Evolutionary conservation across 2,113 vertebrate genomes (phyloP).

Genomic region (Octodon degus): DNA sequence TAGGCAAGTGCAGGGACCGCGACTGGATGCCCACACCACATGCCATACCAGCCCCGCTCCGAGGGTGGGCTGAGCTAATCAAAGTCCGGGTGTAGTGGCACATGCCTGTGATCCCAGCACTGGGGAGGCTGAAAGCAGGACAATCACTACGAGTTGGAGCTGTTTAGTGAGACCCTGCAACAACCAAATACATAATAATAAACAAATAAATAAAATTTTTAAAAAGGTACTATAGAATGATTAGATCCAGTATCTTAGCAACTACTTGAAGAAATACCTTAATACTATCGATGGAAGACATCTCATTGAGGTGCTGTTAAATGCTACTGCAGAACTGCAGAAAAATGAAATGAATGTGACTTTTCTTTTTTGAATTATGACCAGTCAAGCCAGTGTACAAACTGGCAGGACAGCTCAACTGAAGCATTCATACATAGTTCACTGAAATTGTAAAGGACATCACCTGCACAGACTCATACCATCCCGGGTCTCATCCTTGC

Average conservation of each 20-base stretch:
- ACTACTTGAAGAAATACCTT: neutral
- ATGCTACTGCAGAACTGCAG: neutral
- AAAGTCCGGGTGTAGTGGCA: too few species aligned
- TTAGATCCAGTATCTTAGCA: neutral
- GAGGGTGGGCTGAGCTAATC: too few species aligned
- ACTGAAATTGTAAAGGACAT: neutral
- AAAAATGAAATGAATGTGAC: neutral
- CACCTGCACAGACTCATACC: neutral
- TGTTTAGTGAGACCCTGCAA: too few species aligned
- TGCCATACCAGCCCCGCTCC: too few species aligned
- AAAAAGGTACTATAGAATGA: slow-evolving; percentile 78
- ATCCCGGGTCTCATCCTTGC: neutral
- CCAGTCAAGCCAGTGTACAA: neutral
- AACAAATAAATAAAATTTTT: too few species aligned
- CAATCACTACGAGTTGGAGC: too few species aligned
- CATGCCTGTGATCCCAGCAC: too few species aligned
- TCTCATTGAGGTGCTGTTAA: neutral
- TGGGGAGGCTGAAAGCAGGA: too few species aligned
- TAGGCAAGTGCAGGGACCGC: too few species aligned
- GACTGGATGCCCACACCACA: too few species aligned
- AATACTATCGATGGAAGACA: neutral
- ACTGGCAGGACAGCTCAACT: neutral
- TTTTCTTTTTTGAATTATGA: neutral
- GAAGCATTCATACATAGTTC: too few species aligned
- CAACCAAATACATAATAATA: too few species aligned